A percentile compares a stretch with the other conserved stretches of the same genome.
phyloP scores from a whole-genome alignment of 2,888 invertebrate species.

The Tenthredo scrophulariae region DNA sequence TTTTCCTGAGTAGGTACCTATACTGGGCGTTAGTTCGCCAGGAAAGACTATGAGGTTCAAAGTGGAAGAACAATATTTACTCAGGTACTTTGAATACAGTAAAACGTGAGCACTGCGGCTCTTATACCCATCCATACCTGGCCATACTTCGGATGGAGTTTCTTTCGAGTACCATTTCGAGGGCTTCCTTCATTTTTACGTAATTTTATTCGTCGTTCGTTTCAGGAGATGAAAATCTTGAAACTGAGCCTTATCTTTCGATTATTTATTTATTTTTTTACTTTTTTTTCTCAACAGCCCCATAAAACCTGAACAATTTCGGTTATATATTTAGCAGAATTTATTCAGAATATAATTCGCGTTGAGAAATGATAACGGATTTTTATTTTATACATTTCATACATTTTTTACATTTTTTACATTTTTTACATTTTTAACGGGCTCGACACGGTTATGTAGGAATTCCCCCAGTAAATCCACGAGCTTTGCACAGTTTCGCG shows the following conservation, averaged over 20 bases:
- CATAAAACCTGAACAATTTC: not conserved
- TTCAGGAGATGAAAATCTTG: constrained; percentile 12
- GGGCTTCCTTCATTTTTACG: not conserved
- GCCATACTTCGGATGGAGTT: not conserved
- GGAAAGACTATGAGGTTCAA: not conserved
- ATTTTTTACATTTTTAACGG: not conserved
- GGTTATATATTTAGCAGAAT: not conserved
- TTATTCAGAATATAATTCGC: not conserved
- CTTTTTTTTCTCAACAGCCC: not conserved
- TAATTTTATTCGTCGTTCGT: not conserved
- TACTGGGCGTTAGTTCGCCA: not conserved
- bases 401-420: not conserved
- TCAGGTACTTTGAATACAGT: not conserved
- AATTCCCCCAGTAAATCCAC: not conserved
- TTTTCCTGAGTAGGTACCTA: not conserved
- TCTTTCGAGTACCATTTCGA: not conserved
- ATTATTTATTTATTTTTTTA: too few species aligned
- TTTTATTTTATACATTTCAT: not conserved
- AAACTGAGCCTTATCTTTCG: not conserved
- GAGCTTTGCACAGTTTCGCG: constrained; percentile 9
- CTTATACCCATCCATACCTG: not conserved
- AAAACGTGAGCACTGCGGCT: not conserved
- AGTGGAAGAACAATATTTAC: constrained; percentile 32
- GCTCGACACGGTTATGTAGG: not conserved
- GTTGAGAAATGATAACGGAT: not conserved